phyloP scores from a whole-genome alignment of 2,888 invertebrate species.

The Apoderus coryli region DNA sequence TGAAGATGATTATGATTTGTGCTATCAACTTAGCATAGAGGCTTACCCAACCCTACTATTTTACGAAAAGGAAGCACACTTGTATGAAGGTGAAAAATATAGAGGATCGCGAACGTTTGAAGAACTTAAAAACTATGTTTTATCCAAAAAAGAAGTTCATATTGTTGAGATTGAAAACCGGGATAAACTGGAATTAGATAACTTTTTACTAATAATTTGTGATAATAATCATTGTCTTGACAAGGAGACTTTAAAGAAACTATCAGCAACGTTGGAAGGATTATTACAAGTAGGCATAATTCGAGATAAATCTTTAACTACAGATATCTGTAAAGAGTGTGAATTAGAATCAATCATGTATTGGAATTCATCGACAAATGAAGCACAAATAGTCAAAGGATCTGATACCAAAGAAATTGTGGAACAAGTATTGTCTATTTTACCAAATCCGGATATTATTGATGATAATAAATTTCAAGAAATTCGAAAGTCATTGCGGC shows the following conservation, averaged over 20 bases:
- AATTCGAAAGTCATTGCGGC: too few relatives aligned
- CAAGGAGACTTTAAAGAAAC: constrained; percentile 41
- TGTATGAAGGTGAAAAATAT: constrained; percentile 43
- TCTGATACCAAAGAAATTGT: constrained; percentile 41
- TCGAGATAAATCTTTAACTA: too few relatives aligned
- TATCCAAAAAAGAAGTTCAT: constrained; percentile 38
- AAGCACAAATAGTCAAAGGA: too few relatives aligned
- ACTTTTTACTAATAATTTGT: constrained; percentile 46
- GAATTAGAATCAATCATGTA: constrained; percentile 29
- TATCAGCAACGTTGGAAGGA: constrained; percentile 58
- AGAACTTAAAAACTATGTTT: constrained; percentile 45
- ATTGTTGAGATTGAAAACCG: constrained; percentile 33
- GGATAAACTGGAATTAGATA: constrained; percentile 24
- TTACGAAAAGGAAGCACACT: constrained; percentile 38
- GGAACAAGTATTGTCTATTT: constrained; percentile 39
- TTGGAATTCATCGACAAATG: constrained; percentile 27
- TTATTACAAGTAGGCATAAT: constrained; percentile 34
- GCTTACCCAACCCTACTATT: constrained; percentile 63
- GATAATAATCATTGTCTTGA: constrained; percentile 39
- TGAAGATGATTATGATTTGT: constrained; percentile 68
- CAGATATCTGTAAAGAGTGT: too few relatives aligned
- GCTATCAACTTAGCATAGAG: constrained; percentile 57
- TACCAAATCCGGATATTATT: constrained; percentile 46
- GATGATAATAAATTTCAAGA: constrained; percentile 38
- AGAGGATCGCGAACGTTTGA: constrained; percentile 43